These are phyloP conservation scores for Lagria hirta DNA, from an alignment of 2,888 invertebrate species.

Conservation along the genomic window DNA sequence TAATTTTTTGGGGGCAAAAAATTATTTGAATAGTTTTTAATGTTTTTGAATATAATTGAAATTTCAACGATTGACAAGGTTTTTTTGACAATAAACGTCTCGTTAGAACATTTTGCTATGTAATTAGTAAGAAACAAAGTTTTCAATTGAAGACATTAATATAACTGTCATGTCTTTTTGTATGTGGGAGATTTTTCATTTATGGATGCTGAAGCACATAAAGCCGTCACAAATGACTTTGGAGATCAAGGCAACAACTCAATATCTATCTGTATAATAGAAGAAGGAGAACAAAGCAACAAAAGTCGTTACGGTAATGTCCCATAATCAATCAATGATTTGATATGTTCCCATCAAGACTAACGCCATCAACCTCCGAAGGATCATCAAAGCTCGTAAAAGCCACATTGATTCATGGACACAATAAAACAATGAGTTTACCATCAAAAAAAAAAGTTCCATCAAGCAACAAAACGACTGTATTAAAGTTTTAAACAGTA, in stretches of 20 bases:
- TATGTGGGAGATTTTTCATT: no score
- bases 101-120: no score
- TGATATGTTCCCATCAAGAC: slow-evolving; percentile 27
- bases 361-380: neutral
- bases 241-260: slow-evolving; percentile 19
- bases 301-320: slow-evolving; percentile 38
- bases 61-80: no score
- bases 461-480: slow-evolving; percentile 17
- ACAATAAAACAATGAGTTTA: neutral
- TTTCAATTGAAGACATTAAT: no score
- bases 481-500: slow-evolving; percentile 47
- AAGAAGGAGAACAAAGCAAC: slow-evolving; percentile 17
- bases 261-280: slow-evolving; percentile 10
- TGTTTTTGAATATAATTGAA: no score
- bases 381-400: slow-evolving; percentile 2
- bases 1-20: no score
- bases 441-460: slow-evolving; percentile 3
- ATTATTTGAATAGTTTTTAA: no score
- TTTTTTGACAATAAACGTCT: no score
- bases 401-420: slow-evolving; percentile 5
- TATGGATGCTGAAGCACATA: slow-evolving; percentile 13
- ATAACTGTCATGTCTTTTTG: no score
- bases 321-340: slow-evolving; percentile 33
- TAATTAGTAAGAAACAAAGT: no score
- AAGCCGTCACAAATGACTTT: slow-evolving; percentile 16